A percentile compares a stretch with the other conserved stretches of the same genome.
phyloP scores from a whole-genome alignment of 2,888 invertebrate species.

The Lepidocyrtoides sp. region DNA sequence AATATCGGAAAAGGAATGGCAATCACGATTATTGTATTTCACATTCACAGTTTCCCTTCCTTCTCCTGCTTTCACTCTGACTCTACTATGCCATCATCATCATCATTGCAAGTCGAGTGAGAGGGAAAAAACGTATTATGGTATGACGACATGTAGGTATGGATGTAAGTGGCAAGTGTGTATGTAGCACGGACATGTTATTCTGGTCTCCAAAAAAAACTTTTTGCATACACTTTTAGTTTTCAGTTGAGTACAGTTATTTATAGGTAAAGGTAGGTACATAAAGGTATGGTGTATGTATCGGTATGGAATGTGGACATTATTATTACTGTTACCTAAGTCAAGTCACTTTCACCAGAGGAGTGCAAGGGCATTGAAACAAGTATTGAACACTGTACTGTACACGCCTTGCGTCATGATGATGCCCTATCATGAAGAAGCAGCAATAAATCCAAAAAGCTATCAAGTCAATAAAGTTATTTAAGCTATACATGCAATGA shows the following conservation, averaged over 20 bases:
- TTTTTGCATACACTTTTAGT: not conserved
- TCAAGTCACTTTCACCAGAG: slow-evolving; percentile 34
- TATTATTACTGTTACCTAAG: slow-evolving; percentile 6
- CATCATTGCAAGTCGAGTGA: not conserved
- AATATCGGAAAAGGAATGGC: slow-evolving; percentile 51
- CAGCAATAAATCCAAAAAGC: not conserved
- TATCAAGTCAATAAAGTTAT: not conserved
- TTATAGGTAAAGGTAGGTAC: not conserved
- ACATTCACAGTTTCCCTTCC: slow-evolving; percentile 64
- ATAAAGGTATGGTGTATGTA: not conserved
- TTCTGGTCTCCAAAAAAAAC: slow-evolving; percentile 33
- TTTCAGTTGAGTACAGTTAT: no score
- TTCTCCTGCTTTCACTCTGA: slow-evolving; percentile 57
- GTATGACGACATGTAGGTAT: not conserved
- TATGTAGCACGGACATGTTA: slow-evolving; percentile 18
- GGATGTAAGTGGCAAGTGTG: slow-evolving; percentile 2
- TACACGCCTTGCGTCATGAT: not conserved
- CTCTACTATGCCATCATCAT: not conserved
- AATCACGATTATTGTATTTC: slow-evolving; percentile 68
- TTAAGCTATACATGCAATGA: not conserved
- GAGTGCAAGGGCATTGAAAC: not conserved
- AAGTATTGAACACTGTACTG: not conserved
- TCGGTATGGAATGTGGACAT: not conserved
- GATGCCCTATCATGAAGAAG: not conserved
- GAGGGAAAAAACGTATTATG: not conserved